These are phyloP conservation scores for Falco berigora DNA, from an alignment of 2,797 vertebrate species.

Conservation along the genomic window DNA sequence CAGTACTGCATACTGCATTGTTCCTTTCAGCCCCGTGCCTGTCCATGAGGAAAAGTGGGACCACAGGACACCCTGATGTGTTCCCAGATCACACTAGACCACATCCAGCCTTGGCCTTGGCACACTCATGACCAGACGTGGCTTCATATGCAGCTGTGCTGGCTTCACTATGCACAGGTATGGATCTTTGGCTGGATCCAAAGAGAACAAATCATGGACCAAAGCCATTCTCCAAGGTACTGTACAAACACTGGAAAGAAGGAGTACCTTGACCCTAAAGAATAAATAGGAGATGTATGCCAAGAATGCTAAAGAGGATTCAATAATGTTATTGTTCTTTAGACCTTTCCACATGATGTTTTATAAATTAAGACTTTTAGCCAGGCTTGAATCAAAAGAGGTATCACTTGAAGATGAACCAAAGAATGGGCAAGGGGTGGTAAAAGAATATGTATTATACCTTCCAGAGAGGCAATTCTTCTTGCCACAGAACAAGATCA, in stretches of 20 bases:
- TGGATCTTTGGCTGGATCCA: not conserved
- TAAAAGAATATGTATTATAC: not conserved
- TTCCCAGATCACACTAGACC: not conserved
- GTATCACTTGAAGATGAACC: not conserved
- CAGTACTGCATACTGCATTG: too few species aligned
- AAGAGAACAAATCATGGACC: not conserved
- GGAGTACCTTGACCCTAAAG: not conserved
- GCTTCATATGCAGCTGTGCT: not conserved
- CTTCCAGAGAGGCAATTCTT: not conserved
- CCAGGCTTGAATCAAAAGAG: not conserved
- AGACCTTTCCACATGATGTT: not conserved
- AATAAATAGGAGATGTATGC: not conserved
- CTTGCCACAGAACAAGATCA: not conserved
- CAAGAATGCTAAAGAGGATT: not conserved
- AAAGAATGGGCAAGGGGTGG: not conserved
- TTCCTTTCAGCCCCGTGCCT: not conserved
- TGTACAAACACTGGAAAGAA: not conserved
- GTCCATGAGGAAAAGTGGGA: not conserved
- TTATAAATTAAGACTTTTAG: not conserved
- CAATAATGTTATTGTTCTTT: not conserved
- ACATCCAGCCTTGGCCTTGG: not conserved
- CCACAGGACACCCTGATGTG: not conserved
- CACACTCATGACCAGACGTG: accelerated
- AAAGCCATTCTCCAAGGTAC: not conserved
- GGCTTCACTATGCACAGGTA: not conserved